phyloP scores from a whole-genome alignment of 2,888 invertebrate genomes.

The Eustalomyia histrio region DNA sequence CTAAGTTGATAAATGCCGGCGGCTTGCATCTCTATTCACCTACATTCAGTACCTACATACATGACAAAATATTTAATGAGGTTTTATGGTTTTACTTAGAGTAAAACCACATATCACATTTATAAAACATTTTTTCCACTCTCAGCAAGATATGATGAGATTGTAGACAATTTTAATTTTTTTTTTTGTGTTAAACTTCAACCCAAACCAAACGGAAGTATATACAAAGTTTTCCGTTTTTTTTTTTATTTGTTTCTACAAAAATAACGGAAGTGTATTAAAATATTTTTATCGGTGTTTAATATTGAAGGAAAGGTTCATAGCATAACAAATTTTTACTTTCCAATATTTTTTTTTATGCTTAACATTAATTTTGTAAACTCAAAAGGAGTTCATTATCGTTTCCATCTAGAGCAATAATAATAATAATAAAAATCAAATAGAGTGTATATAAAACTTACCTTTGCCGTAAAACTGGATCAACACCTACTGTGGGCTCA shows the following conservation, averaged over 20 bases:
- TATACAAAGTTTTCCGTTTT: neutral
- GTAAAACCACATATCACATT: neutral
- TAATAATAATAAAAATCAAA: neutral
- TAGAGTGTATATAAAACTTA: constrained; percentile 71
- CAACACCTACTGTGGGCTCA: constrained; percentile 96
- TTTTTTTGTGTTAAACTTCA: constrained; percentile 2
- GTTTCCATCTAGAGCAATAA: neutral
- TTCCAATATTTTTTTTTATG: neutral
- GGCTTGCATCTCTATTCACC: no score
- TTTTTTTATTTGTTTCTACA: constrained; percentile 1
- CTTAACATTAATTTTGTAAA: constrained; percentile 5
- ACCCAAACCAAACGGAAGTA: constrained; percentile 25
- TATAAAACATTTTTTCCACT: neutral
- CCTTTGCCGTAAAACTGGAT: constrained; percentile 91
- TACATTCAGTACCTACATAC: no score
- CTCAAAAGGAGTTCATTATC: neutral
- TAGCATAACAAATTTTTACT: constrained; percentile 1
- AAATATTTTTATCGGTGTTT: constrained; percentile 8
- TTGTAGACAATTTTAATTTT: neutral
- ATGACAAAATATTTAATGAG: neutral
- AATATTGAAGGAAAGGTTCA: constrained; percentile 7
- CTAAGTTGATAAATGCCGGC: no score
- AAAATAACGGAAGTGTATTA: constrained; percentile 14
- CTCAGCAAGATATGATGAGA: neutral
- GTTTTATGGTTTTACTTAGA: neutral